Base-by-base conservation (phyloP, 1,140 invertebrate species). In the Zelostemma sp. region DNA sequence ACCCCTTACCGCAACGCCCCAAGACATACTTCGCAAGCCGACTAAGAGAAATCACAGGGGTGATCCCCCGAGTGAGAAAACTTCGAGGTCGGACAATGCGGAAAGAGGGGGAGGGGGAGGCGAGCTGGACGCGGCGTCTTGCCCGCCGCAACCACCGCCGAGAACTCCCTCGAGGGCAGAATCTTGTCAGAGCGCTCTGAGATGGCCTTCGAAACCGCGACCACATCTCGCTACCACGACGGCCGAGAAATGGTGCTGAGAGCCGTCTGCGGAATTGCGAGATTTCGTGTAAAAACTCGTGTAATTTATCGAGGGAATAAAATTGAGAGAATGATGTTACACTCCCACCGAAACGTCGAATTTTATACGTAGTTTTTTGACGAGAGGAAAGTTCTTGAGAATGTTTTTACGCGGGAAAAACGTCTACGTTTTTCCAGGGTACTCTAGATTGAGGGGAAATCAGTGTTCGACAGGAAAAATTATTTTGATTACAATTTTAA, bases 41-140 rank as follows among this genome's bases (percentile, higher is more conserved):
- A 80, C 77, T 1, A 89, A 90, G 68, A 79, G 88, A 25, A 89
- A 87, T 57, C 81, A 89, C 55, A 87, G 87, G 60, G 88, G 88
- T 1, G 88, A 89, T 72, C 80, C 80, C 4, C 85, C 87, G 1
- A 31, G 11, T 1, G 75, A 77, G 12, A 80, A 78, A 35, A 61
- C 4, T 6, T 33, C 47, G 8, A 68, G 60, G n/a, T 25, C 50
- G 1, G 79, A 73, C 9, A 72, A 61, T n/a, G 11, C 45, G 1
- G 80, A 73, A 3, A 48, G 25, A n/a, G 60, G 49, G 9, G 43
- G 53, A 2, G 69, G 67, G 8, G 58, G 47, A 6, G n/a, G n/a
- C 16, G 54, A 76, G 4, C 68, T 73, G 9, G 73, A 83, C 14
- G 67, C 72, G 9, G 45, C 38, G 5, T 51, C 53, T 41, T 69